Evolutionary conservation across 2,113 vertebrate species (phyloP).

Genomic region (Cygnus buccinator): DNA sequence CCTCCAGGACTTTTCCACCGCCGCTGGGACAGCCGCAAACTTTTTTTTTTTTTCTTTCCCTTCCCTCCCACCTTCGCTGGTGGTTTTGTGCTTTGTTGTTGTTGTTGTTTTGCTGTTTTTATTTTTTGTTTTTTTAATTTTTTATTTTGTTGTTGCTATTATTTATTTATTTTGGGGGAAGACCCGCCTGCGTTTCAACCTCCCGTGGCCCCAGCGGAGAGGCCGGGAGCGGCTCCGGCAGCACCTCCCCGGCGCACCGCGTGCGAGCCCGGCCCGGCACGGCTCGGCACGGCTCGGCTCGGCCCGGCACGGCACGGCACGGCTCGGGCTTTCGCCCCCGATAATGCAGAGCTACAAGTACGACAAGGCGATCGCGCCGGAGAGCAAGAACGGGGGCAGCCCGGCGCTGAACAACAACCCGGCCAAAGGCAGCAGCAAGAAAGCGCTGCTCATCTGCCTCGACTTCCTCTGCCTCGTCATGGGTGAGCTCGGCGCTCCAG

Average conservation of each 20-base stretch:
- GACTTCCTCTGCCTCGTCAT: constrained; percentile 94
- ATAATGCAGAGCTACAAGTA: constrained; percentile 96
- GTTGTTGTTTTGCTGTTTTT: background rate
- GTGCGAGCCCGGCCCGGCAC: background rate
- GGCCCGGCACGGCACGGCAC: background rate
- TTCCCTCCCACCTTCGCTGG: background rate
- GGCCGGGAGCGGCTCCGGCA: background rate
- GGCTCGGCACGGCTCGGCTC: background rate
- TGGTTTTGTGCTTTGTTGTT: background rate
- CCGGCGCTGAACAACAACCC: constrained; percentile 89
- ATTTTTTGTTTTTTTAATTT: background rate
- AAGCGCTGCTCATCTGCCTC: constrained; percentile 87
- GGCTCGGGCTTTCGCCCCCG: constrained; percentile 39
- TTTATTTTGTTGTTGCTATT: background rate
- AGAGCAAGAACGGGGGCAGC: constrained; percentile 94
- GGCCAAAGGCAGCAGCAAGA: constrained; percentile 84
- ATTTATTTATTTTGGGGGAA: background rate
- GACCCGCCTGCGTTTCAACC: background rate
- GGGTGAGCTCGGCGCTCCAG: constrained; percentile 80
- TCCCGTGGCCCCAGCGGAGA: background rate
- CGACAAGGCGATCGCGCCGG: constrained; percentile 95
- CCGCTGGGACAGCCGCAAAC: constrained; percentile 13
- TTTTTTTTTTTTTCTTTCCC: background rate
- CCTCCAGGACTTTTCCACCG: constrained; percentile 40
- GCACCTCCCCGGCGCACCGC: constrained; percentile 1